Percentiles rank a stretch among this genome's conserved stretches.
phyloP scores from a whole-genome alignment of 2,797 vertebrate species.

The Iguana delicatissima region DNA sequence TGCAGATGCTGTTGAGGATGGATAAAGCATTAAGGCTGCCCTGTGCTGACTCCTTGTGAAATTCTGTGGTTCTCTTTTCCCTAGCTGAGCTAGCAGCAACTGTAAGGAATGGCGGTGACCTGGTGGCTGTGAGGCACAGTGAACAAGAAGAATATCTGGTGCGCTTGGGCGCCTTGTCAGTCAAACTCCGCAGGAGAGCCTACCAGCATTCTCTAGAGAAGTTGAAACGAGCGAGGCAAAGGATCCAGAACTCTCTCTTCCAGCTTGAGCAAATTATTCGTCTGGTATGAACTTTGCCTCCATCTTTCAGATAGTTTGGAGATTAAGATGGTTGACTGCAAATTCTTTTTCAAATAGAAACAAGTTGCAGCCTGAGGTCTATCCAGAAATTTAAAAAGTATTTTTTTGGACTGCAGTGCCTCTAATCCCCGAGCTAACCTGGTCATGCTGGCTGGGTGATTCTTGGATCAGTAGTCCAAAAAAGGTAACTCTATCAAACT shows the following conservation, averaged over 20 bases:
- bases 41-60: neutral
- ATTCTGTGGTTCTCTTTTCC: constrained; percentile 38
- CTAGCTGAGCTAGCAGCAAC: constrained; percentile 76
- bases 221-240: constrained; percentile 78
- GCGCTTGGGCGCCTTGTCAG: constrained; percentile 85
- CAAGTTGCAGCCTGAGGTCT: neutral
- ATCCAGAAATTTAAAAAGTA: neutral
- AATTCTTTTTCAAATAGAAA: neutral
- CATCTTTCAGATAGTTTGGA: neutral
- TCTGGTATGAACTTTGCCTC: constrained; percentile 72
- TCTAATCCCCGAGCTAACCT: neutral
- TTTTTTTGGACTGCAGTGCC: neutral
- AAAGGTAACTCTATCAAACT: too few relatives aligned
- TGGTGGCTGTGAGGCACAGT: constrained; percentile 57
- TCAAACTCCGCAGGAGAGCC: constrained; percentile 83
- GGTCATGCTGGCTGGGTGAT: neutral
- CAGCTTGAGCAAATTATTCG: constrained; percentile 87
- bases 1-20: neutral
- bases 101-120: constrained; percentile 60
- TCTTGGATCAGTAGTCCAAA: neutral
- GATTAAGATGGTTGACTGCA: neutral
- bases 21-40: neutral
- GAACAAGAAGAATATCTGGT: constrained; percentile 84
- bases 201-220: constrained; percentile 84
- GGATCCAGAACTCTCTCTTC: constrained; percentile 75